Conservation (phyloP, 1,140 invertebrate species). For the Caenorhabditis remanei region DNA sequence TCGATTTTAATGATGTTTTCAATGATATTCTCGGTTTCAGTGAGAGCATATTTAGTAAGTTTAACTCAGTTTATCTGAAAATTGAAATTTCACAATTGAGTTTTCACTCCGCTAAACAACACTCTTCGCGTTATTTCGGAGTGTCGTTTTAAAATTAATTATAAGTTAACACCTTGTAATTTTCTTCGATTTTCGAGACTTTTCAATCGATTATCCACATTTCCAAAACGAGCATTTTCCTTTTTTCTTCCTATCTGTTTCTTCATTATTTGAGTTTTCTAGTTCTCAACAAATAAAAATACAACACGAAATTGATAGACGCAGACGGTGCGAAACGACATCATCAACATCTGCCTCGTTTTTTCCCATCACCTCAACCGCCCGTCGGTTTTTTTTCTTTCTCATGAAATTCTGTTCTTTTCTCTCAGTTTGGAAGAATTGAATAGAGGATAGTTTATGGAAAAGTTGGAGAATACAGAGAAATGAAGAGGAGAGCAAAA, state of each 20-base stretch:
- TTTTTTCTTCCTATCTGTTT: neutral
- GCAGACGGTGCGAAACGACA: conserved; percentile 36
- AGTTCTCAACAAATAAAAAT: neutral
- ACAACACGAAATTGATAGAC: neutral
- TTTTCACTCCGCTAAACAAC: neutral
- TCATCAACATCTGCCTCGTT: conserved; percentile 48
- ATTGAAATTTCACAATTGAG: neutral
- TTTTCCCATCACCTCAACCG: conserved; percentile 35
- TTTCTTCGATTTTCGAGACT: neutral
- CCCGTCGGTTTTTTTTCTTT: conserved; percentile 5
- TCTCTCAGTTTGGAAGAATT: conserved; percentile 49
- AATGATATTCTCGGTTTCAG: no score
- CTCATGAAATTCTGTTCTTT: conserved; percentile 22
- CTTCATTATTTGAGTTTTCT: neutral
- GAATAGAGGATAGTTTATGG: neutral
- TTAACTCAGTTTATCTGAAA: no score
- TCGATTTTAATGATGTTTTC: no score
- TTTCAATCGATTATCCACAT: neutral
- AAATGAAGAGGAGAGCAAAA: conserved; percentile 18
- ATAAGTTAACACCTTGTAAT: neutral
- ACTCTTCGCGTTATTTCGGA: conserved; percentile 1
- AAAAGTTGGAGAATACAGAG: neutral
- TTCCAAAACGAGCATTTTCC: neutral
- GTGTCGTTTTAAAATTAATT: neutral
- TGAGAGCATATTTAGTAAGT: no score